Base-by-base conservation (phyloP, 2,113 vertebrate species). In the Neolamprologus ventralis region DNA sequence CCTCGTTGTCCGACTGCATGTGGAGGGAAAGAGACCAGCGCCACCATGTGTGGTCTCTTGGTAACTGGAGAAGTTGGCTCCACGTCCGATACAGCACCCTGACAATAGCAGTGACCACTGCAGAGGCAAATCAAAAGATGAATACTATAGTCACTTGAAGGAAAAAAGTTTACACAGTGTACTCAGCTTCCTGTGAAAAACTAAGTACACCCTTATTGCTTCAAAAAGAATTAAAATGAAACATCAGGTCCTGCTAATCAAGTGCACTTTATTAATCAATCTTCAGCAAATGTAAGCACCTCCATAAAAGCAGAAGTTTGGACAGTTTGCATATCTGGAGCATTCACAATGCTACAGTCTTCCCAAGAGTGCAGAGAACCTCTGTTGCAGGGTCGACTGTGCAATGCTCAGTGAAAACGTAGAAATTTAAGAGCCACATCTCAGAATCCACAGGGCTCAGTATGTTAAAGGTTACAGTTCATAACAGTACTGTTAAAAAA, bases 11-110 rank as follows among this genome's bases (percentile, higher is more conserved):
- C 96, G 0, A 97, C 97, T 0, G 95, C 75, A 40, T 95, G 96
- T 45, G 98, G 97, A 0, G 98, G 97, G 85, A 99, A 97, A 91
- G 97, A 98, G 55, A 99, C 98, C 1, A 99, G 95, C 0, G 98
- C 98, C 93, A 99, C 98, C 1, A 97, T 98, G 92, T 99, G 99
- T 16, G 97, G 96, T 86, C 97, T 97, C 89, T 93, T 96, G 83
- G 97, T 92, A 28, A 93, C 83, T 9, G 89, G 78, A 40, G 96
- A 80, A 88, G 90, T 0, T 95, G 97, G 0, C 95, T 95, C 0
- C 58, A 95, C 95, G 0, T 97, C 95, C 0, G 97, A 97, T 83
- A 96, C 96, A 54, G 96, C 95, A 9, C 95, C 97, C 94, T 97
- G 97, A 94, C 96, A 95, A 94, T 98, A 98, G 93, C 99, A 99